Evolutionary conservation across 2,113 vertebrate species (phyloP).

Genomic region (Nyctereutes procyonoides): DNA sequence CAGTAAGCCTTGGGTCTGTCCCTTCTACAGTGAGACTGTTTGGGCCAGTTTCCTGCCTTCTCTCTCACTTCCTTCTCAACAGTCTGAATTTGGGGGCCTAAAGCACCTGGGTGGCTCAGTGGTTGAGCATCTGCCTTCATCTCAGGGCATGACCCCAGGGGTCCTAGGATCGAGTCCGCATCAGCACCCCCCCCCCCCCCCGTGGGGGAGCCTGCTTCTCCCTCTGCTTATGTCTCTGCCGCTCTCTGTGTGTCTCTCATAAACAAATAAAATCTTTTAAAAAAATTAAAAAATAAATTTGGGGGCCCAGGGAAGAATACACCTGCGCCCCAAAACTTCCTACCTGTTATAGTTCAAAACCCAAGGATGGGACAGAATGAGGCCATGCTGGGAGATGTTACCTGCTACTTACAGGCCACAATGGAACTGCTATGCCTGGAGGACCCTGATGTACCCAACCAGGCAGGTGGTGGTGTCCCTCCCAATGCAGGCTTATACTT

Average conservation of each 20-base stretch:
- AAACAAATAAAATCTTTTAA: too few species aligned
- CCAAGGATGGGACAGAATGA: not conserved
- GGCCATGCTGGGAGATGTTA: not conserved
- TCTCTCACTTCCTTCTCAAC: not conserved
- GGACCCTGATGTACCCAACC: not conserved
- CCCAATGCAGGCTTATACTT: not conserved
- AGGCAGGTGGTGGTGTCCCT: not conserved
- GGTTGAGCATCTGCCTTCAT: too few species aligned
- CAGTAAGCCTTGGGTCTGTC: not conserved
- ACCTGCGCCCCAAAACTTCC: too few species aligned
- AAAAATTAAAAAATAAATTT: not conserved
- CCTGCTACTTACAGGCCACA: not conserved
- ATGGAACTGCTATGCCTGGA: not conserved
- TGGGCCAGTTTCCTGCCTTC: not conserved
- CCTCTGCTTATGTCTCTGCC: too few species aligned
- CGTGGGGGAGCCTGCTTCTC: too few species aligned
- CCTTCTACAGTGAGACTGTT: not conserved
- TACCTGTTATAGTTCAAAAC: not conserved
- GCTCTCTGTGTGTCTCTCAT: too few species aligned
- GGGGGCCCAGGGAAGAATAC: not conserved
- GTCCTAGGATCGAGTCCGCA: too few species aligned
- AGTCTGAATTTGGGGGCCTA: not conserved
- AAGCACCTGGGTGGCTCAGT: too few species aligned
- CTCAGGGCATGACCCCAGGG: too few species aligned
- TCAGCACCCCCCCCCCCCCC: too few species aligned